These are phyloP conservation scores for Squalus acanthias DNA, from an alignment of 2,797 vertebrate species.

Conservation along the genomic window DNA sequence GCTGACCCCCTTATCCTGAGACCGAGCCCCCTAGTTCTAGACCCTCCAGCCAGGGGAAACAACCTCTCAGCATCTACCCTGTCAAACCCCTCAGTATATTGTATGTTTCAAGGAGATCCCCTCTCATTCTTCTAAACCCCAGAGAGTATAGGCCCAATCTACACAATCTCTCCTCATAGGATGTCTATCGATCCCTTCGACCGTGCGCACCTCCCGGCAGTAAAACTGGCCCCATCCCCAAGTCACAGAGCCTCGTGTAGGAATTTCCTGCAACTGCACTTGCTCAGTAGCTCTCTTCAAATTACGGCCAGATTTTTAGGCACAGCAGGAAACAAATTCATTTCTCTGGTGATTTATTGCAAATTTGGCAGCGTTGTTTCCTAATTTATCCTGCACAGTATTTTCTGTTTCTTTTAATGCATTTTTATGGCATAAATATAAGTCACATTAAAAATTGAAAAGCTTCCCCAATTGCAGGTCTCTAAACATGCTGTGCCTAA, in stretches of 20 bases:
- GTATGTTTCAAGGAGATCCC: too few relatives aligned
- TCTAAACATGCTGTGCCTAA: not conserved
- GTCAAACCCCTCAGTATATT: too few relatives aligned
- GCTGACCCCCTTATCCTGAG: too few relatives aligned
- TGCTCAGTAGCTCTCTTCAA: not conserved
- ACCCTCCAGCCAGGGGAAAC: too few relatives aligned
- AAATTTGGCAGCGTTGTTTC: not conserved
- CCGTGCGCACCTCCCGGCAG: not conserved
- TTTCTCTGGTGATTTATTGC: not conserved
- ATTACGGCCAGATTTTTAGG: not conserved
- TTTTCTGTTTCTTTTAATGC: not conserved
- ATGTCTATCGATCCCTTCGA: not conserved
- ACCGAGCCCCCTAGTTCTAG: too few relatives aligned
- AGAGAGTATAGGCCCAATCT: too few relatives aligned
- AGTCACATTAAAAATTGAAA: not conserved
- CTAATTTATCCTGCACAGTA: not conserved
- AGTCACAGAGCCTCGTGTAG: not conserved
- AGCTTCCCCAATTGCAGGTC: not conserved
- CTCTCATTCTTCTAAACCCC: too few relatives aligned
- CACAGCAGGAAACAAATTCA: not conserved
- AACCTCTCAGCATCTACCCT: too few relatives aligned
- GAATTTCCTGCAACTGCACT: not conserved
- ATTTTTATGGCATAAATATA: not conserved
- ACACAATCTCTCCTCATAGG: too few relatives aligned
- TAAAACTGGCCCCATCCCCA: not conserved